Evolutionary conservation across 2,113 vertebrate species (phyloP).

Genomic region (Australoheros scitulus): DNA sequence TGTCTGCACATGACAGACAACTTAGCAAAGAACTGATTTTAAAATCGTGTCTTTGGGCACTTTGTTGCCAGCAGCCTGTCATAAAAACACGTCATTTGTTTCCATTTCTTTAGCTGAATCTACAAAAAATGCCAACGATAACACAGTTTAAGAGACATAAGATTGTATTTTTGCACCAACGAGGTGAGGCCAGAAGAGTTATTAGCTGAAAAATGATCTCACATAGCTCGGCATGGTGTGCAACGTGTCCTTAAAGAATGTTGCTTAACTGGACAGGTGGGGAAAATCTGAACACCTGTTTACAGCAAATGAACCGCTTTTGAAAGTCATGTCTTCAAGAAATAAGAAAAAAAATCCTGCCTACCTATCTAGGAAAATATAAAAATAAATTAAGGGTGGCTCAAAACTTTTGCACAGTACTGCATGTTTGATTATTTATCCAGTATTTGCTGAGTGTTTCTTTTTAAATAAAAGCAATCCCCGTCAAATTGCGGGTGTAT

Average conservation of each 20-base stretch:
- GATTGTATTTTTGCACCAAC: neutral
- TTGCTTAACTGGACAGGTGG: no score
- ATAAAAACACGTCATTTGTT: no score
- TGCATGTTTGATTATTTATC: neutral
- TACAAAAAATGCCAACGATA: no score
- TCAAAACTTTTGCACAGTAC: neutral
- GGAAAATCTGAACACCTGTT: neutral
- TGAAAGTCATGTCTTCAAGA: neutral
- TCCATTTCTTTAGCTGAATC: no score
- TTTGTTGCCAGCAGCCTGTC: neutral
- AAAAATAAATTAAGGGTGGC: neutral
- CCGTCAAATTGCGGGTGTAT: neutral
- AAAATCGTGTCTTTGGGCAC: neutral
- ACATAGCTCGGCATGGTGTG: fast-evolving
- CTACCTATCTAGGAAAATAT: neutral
- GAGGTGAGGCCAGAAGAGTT: neutral
- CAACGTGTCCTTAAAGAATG: neutral
- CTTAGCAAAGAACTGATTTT: neutral
- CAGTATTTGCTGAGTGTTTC: neutral
- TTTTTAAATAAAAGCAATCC: no score
- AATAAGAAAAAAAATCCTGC: neutral
- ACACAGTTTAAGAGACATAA: no score
- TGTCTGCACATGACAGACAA: neutral
- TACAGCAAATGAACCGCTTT: neutral
- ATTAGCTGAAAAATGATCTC: neutral